phyloP scores from a whole-genome alignment of 2,888 invertebrate genomes.

The Sialis lutaria region DNA sequence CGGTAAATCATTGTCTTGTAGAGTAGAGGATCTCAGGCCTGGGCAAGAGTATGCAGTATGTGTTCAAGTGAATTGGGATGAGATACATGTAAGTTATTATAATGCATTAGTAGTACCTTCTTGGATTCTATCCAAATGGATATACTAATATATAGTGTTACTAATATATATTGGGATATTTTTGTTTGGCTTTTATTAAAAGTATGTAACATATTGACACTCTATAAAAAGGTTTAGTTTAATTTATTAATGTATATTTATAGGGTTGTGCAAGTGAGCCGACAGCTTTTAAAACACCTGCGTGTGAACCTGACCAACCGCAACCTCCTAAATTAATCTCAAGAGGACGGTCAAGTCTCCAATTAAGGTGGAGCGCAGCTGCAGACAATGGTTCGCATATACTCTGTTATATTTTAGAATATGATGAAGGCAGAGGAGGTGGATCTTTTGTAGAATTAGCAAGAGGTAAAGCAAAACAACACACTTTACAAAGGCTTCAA shows the following conservation, averaged over 20 bases:
- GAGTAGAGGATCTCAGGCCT: constrained; percentile 70
- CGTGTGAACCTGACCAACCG: constrained; percentile 65
- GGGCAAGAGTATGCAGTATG: constrained; percentile 78
- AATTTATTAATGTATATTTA: too few species aligned
- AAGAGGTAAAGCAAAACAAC: constrained; percentile 56
- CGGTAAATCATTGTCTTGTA: constrained; percentile 57
- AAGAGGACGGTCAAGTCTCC: constrained; percentile 51
- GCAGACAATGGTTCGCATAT: constrained; percentile 68
- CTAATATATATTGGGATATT: too few species aligned
- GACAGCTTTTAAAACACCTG: constrained; percentile 60
- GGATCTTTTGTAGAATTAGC: constrained; percentile 55
- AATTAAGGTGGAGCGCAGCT: constrained; percentile 53
- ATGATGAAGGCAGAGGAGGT: constrained; percentile 45
- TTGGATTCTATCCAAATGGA: too few species aligned
- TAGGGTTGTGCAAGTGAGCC: constrained; percentile 45
- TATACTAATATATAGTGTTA: too few species aligned
- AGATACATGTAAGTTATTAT: constrained; percentile 38
- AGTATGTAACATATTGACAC: too few species aligned
- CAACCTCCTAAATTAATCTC: constrained; percentile 52
- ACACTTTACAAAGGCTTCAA: constrained; percentile 54
- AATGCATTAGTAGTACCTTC: too few species aligned
- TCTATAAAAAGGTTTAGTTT: too few species aligned
- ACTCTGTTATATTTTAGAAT: constrained; percentile 58
- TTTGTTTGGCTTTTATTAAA: too few species aligned
- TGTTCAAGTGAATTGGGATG: constrained; percentile 59